Evolutionary conservation across 2,797 vertebrate species (phyloP), one percentile per base, ranked within the genome.

Genomic region (Sebastolobus altivelis): DNA sequence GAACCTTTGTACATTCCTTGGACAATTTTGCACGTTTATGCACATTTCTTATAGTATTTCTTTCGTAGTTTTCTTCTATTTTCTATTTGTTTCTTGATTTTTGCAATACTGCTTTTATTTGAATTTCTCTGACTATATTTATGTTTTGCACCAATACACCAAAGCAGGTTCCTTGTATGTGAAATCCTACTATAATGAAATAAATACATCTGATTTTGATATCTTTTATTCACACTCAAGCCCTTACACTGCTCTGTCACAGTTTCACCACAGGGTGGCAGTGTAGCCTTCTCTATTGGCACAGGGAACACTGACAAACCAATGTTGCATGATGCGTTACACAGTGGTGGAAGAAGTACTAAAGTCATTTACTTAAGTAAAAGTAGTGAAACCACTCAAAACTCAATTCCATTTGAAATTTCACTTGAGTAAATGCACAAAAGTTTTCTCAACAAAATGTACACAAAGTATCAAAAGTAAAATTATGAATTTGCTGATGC

Each of bases 261-360:
- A 14, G 8, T 49, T 73, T 72, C 7, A 79, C 79, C 91, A 88
- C 89, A 66, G 4, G 82, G 60, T 78, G 87, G 69, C 79, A 82
- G 75, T 83, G 52, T 46, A 43, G 56, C 37, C 65, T 62, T 8
- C 71, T 65, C 2, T 43, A 56, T 71, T 25, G 29, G 25, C 12
- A 52, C n/a, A 27, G 33, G 3, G 5, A 54, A 6, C 18, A 27
- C 6, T 40, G 11, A 27, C 14, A 7, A 25, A 35, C 27, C 10
- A 68, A 6, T 43, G 20, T 11, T 49, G 6, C 7, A 56, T 35
- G 14, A 22, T 9, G 1, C 18, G 18, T 54, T 25, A 20, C 25
- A 52, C 8, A 20, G 49, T 46, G 43, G 16, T 18, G 16, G 43
- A 18, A 11, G 58, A 18, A 20, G 54, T 14, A 27, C 12, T 27